A percentile compares a stretch with the other conserved stretches of the same genome.
Evolutionary conservation across 2,888 invertebrate genomes (phyloP).

Genomic region (Peribatodes rhomboidaria): DNA sequence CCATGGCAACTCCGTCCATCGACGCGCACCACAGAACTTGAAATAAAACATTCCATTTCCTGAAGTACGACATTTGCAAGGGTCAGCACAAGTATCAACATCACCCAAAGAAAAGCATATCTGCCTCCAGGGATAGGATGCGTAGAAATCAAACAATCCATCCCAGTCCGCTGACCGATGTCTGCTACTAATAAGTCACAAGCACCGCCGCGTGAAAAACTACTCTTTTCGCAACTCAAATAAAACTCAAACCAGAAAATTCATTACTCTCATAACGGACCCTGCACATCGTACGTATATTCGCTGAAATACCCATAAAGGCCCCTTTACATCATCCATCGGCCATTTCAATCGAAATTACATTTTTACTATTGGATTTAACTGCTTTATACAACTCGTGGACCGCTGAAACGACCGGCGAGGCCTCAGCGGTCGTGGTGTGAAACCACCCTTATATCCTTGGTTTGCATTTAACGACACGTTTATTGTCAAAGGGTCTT

Average conservation of each 20-base stretch:
- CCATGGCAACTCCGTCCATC: no score
- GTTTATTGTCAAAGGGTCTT: constrained; percentile 25
- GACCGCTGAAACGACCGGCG: constrained; percentile 17
- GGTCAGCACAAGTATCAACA: no score
- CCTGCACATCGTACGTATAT: constrained; percentile 6
- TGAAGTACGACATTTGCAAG: no score
- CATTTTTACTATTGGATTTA: constrained; percentile 30
- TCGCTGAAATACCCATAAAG: constrained; percentile 22
- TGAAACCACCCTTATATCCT: constrained; percentile 16
- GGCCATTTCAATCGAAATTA: constrained; percentile 21
- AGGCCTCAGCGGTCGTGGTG: constrained; percentile 19
- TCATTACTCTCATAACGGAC: constrained; percentile 20
- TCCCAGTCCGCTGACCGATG: no score
- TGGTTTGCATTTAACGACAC: constrained; percentile 22
- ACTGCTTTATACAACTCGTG: constrained; percentile 10
- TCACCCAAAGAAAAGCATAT: no score
- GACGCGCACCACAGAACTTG: no score
- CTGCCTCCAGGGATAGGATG: no score
- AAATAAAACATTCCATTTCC: no score
- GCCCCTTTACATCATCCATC: constrained; percentile 19
- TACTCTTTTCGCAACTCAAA: neutral
- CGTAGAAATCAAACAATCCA: no score
- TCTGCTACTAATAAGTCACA: neutral
- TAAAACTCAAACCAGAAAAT: constrained; percentile 9
- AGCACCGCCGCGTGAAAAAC: neutral